A percentile compares a stretch with the other conserved stretches of the same genome.
Conservation (phyloP, 1,140 invertebrate species). For the Orchesella cincta region DNA sequence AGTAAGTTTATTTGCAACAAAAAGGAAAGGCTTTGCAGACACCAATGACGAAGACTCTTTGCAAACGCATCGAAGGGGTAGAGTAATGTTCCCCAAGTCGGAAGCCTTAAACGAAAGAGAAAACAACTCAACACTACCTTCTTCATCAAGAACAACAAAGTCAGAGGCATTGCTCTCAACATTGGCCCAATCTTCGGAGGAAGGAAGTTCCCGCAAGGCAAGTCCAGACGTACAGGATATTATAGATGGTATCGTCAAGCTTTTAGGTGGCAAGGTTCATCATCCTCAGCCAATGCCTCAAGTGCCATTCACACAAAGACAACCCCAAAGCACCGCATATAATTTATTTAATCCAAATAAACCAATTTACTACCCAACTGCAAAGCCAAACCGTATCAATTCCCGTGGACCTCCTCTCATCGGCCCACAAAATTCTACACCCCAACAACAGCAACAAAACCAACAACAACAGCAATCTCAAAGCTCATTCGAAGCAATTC, state of each 20-base stretch:
- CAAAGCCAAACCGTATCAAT: conserved; percentile 70
- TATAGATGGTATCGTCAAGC: conserved; percentile 83
- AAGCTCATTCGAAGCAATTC: conserved; percentile 48
- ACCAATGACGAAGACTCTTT: background rate
- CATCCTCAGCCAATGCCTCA: conserved; percentile 42
- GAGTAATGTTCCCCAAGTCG: conserved; percentile 18
- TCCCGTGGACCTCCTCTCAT: conserved; percentile 82
- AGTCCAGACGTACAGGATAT: conserved; percentile 86
- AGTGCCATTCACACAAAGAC: conserved; percentile 59
- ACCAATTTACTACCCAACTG: conserved; percentile 57
- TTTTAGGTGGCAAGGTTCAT: conserved; percentile 84
- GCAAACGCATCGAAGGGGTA: background rate
- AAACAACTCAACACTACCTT: background rate
- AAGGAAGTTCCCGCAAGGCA: conserved; percentile 53
- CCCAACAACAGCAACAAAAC: conserved; percentile 53
- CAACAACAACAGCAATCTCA: conserved; percentile 28
- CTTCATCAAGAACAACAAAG: background rate
- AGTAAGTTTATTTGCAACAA: conserved; percentile 15
- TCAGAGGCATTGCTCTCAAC: background rate
- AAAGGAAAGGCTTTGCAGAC: background rate
- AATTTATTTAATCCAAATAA: conserved; percentile 52
- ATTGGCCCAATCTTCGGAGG: conserved; percentile 6
- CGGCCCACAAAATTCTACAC: conserved; percentile 54
- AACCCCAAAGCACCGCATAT: conserved; percentile 60
- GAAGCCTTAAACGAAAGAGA: conserved; percentile 5